These are phyloP conservation scores for Agrilus planipennis DNA, from an alignment of 1,140 invertebrate genomes.

Conservation along the genomic window DNA sequence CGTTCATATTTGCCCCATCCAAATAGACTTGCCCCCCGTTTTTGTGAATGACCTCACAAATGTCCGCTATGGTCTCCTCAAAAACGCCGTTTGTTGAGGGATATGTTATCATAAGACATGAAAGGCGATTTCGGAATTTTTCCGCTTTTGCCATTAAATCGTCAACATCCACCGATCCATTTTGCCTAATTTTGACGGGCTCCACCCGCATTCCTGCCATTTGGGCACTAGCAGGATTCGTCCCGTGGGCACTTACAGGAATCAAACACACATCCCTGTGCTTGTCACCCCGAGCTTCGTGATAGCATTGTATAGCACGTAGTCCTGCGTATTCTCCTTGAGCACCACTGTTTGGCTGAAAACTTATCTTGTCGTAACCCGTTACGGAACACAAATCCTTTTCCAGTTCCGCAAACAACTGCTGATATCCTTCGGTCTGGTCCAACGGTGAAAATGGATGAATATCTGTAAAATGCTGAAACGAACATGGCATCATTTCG, in stretches of 20 bases:
- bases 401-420: constrained; percentile 85
- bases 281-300: constrained; percentile 70
- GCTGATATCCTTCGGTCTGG: constrained; percentile 83
- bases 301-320: constrained; percentile 87
- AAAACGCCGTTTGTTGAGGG: constrained; percentile 99
- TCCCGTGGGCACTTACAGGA: constrained; percentile 95
- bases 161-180: constrained; percentile 84
- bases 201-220: constrained; percentile 98
- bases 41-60: constrained; percentile 84
- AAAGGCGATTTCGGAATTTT: constrained; percentile 72
- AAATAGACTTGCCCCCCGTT: constrained; percentile 95
- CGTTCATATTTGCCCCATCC: constrained; percentile 99
- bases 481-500: constrained; percentile 96
- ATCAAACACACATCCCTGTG: constrained; percentile 93
- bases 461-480: constrained; percentile 83
- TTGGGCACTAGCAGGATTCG: constrained; percentile 96
- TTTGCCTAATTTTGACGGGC: constrained; percentile 68
- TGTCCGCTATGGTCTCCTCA: constrained; percentile 86
- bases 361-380: constrained; percentile 94
- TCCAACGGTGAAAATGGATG: constrained; percentile 93
- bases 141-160: constrained; percentile 78
- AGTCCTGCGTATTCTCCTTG: constrained; percentile 98
- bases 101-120: constrained; percentile 98
- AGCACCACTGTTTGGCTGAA: constrained; percentile 97
- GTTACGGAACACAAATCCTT: constrained; percentile 92